A percentile compares a stretch with the other conserved stretches of the same genome.
phyloP scores from a whole-genome alignment of 2,888 invertebrate species.

The Elmis aenea region DNA sequence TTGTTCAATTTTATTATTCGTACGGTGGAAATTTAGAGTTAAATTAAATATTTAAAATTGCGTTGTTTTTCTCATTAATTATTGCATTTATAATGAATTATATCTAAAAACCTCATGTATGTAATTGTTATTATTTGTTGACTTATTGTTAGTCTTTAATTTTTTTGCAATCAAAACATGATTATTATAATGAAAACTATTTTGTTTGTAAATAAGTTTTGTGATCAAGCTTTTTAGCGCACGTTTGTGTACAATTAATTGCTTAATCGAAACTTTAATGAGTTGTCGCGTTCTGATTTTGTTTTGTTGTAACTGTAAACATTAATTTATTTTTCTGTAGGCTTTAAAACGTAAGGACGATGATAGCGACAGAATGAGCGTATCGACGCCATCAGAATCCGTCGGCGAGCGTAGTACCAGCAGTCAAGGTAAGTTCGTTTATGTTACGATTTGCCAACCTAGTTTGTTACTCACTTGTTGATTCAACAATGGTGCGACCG shows the following conservation, averaged over 20 bases:
- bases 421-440: constrained; percentile 47
- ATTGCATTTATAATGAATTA: no score
- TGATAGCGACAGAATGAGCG: constrained; percentile 43
- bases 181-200: no score
- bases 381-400: constrained; percentile 48
- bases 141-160: no score
- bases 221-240: not conserved
- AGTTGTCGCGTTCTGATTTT: constrained; percentile 5
- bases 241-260: constrained; percentile 7
- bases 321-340: constrained; percentile 36
- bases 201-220: no score
- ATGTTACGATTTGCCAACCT: constrained; percentile 1
- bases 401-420: constrained; percentile 43
- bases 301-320: constrained; percentile 9
- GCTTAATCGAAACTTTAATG: constrained; percentile 11
- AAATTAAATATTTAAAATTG: no score
- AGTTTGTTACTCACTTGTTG: constrained; percentile 8
- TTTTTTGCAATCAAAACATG: no score
- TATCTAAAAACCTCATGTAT: no score
- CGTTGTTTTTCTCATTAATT: no score
- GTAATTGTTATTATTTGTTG: no score
- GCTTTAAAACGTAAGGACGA: constrained; percentile 48
- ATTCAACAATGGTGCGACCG: constrained; percentile 9
- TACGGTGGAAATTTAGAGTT: no score
- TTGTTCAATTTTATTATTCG: no score